Conservation (phyloP, 2,888 invertebrate species). For the Apoderus coryli region DNA sequence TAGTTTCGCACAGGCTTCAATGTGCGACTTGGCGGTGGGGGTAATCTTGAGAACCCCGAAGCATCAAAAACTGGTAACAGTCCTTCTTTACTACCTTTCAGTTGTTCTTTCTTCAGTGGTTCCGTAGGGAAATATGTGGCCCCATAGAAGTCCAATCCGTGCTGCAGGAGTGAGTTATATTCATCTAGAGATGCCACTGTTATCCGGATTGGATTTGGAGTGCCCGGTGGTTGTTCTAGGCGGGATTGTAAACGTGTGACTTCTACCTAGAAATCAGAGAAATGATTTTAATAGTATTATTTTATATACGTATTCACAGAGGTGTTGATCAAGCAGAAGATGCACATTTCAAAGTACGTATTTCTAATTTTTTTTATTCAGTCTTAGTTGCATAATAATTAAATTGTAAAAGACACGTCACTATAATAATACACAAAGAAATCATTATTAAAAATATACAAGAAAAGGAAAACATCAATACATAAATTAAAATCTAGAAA, state of each 20-base stretch:
- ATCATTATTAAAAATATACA: no score
- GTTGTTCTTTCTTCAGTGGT: constrained; percentile 42
- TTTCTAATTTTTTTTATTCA: no score
- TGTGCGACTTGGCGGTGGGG: constrained; percentile 64
- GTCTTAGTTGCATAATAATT: no score
- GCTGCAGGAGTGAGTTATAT: constrained; percentile 63
- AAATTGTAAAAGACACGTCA: no score
- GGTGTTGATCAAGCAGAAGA: no score
- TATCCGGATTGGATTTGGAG: constrained; percentile 51
- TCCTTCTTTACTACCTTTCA: constrained; percentile 39
- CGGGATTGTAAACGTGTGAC: constrained; percentile 45
- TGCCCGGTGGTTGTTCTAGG: constrained; percentile 42
- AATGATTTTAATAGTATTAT: constrained; percentile 4
- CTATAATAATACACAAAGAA: no score
- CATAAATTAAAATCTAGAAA: no score
- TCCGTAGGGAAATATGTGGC: constrained; percentile 81
- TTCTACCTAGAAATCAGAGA: constrained; percentile 37
- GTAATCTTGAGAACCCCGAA: constrained; percentile 70
- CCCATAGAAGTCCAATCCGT: constrained; percentile 75
- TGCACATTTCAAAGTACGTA: no score
- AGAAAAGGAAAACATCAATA: no score
- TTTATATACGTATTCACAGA: no score
- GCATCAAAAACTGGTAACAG: constrained; percentile 68
- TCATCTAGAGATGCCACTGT: constrained; percentile 64
- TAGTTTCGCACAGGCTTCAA: constrained; percentile 27